Conservation (phyloP, 1,140 invertebrate genomes). For the Lepidurus packardi region DNA sequence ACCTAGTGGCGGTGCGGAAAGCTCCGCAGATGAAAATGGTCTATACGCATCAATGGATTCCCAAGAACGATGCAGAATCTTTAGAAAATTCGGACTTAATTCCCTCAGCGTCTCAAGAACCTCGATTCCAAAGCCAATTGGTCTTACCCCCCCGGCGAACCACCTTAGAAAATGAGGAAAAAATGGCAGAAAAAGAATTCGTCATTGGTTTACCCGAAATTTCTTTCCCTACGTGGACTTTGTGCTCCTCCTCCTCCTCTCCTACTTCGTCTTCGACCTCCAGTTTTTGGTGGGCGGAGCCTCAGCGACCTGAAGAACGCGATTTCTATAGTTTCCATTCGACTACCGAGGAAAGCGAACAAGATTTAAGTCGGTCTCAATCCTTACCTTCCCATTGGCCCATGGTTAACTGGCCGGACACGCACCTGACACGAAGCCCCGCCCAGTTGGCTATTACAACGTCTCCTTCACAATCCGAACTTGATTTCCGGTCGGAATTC, state of each 20-base stretch:
- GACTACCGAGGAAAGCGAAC: neutral
- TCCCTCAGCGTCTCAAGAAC: neutral
- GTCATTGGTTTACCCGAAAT: slow-evolving; percentile 26
- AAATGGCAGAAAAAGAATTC: neutral
- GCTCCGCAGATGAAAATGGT: slow-evolving; percentile 10
- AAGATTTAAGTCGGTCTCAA: neutral
- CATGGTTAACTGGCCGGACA: neutral
- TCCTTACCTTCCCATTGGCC: neutral
- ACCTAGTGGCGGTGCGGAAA: slow-evolving; percentile 23
- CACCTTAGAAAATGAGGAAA: neutral
- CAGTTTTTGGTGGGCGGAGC: slow-evolving; percentile 19
- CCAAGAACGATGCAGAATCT: neutral
- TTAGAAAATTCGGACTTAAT: neutral
- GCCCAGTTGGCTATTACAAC: neutral
- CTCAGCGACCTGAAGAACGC: neutral
- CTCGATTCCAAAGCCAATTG: slow-evolving; percentile 25
- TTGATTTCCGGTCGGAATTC: neutral
- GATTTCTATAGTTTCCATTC: neutral
- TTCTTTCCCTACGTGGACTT: neutral
- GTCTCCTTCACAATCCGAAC: neutral
- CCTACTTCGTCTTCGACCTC: slow-evolving; percentile 9
- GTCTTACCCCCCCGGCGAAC: slow-evolving; percentile 1
- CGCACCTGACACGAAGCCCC: neutral
- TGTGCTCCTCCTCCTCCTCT: slow-evolving; percentile 23
- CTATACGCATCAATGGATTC: slow-evolving; percentile 23